Evolutionary conservation across 1,140 invertebrate genomes (phyloP).

Genomic region (Protaetia brevitarsis): DNA sequence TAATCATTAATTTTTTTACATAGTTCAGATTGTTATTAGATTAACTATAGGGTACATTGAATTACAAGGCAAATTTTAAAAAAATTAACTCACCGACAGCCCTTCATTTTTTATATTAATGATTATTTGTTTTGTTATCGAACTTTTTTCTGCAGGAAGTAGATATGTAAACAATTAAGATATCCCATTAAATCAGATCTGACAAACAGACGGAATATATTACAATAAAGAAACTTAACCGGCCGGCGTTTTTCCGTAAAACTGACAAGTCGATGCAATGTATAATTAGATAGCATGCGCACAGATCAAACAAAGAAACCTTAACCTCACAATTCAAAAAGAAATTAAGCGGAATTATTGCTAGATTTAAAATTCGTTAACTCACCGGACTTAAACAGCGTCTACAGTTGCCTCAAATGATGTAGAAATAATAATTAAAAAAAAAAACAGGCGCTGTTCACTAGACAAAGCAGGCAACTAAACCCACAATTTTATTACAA

Average conservation of each 20-base stretch:
- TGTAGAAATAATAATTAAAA: background rate
- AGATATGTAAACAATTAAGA: background rate
- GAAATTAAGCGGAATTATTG: background rate
- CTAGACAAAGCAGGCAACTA: background rate
- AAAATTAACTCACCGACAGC: no score
- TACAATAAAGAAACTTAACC: slow-evolving; percentile 33
- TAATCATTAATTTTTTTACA: no score
- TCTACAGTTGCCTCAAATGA: background rate
- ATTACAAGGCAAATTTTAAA: no score
- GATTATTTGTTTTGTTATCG: background rate
- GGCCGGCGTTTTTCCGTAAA: slow-evolving; percentile 34
- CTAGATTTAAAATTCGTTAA: background rate
- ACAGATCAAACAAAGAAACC: slow-evolving; percentile 1
- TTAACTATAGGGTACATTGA: no score
- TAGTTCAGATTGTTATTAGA: no score
- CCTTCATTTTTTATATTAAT: background rate
- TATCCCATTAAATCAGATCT: background rate
- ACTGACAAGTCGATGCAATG: slow-evolving; percentile 35
- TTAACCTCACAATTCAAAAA: slow-evolving; percentile 18
- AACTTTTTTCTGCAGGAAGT: background rate
- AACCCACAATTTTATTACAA: slow-evolving; percentile 12
- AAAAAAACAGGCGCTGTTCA: background rate
- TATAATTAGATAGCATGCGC: slow-evolving; percentile 19
- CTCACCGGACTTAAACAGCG: background rate
- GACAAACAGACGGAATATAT: background rate